These are phyloP conservation scores for Patagioenas fasciata DNA, from an alignment of 2,113 vertebrate genomes.

Conservation along the genomic window DNA sequence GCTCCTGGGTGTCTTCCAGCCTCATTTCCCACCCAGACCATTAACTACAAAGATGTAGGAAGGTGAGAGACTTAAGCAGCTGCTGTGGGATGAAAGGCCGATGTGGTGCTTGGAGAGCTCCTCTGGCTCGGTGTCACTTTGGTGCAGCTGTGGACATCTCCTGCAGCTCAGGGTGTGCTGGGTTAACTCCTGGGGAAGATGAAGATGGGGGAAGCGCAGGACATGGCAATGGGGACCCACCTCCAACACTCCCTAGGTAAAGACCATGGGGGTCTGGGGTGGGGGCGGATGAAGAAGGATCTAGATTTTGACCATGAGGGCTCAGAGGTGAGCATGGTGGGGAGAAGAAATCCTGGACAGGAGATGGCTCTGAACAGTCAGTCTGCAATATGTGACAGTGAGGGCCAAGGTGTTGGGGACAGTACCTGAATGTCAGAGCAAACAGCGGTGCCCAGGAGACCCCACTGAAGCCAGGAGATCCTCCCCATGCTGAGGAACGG, in stretches of 20 bases:
- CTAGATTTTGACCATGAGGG: not conserved
- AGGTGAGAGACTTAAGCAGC: slow-evolving; percentile 10
- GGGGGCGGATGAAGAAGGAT: not conserved
- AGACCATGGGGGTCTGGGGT: fast-evolving
- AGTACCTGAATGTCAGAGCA: not conserved
- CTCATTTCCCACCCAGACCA: not conserved
- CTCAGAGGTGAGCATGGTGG: not conserved
- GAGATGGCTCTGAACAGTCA: not conserved
- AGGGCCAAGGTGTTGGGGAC: not conserved
- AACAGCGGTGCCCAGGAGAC: not conserved
- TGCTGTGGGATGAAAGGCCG: not conserved
- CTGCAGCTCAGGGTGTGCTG: not conserved
- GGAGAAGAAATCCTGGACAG: not conserved
- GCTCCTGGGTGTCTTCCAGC: not conserved
- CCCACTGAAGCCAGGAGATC: not conserved
- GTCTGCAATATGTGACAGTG: fast-evolving
- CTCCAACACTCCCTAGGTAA: not conserved
- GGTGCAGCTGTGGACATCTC: not conserved
- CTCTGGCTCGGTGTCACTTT: not conserved
- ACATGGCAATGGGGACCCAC: fast-evolving
- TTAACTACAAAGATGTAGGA: slow-evolving; percentile 15
- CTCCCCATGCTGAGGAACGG: not conserved
- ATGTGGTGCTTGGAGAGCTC: not conserved
- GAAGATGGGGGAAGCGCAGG: not conserved
- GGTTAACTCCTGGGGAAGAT: not conserved